phyloP scores from a whole-genome alignment of 2,888 invertebrate genomes.

The Parascotia fuliginaria region DNA sequence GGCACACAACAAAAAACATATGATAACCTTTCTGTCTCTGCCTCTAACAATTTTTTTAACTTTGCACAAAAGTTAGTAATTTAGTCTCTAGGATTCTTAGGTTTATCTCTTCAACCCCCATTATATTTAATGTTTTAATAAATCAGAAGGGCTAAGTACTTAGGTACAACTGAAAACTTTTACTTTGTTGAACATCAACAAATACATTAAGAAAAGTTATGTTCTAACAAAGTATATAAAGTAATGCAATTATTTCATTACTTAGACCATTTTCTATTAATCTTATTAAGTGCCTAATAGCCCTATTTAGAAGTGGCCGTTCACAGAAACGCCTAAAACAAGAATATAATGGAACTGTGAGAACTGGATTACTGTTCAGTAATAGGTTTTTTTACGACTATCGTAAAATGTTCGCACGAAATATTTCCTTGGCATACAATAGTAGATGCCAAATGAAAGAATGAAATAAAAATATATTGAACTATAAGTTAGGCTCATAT shows the following conservation, averaged over 20 bases:
- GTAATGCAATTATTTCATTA: constrained; percentile 15
- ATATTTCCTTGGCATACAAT: constrained; percentile 54
- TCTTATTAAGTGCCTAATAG: constrained; percentile 31
- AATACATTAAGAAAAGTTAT: constrained; percentile 1
- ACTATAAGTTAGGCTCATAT: too few relatives aligned
- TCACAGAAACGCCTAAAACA: constrained; percentile 35
- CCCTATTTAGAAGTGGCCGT: constrained; percentile 24
- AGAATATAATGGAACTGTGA: constrained; percentile 40
- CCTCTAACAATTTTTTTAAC: too few relatives aligned
- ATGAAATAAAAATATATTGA: constrained; percentile 32
- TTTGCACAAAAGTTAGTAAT: too few relatives aligned
- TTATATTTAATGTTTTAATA: neutral
- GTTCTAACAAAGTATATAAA: constrained; percentile 4
- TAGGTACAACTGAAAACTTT: neutral
- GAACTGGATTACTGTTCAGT: constrained; percentile 55
- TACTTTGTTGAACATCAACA: neutral
- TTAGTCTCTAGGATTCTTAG: too few relatives aligned
- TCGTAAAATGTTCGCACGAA: constrained; percentile 54
- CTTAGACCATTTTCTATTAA: constrained; percentile 37
- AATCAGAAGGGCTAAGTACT: neutral
- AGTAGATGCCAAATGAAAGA: constrained; percentile 41
- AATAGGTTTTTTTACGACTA: constrained; percentile 57
- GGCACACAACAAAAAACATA: too few relatives aligned
- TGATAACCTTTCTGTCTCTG: too few relatives aligned
- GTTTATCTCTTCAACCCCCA: too few relatives aligned